A percentile compares a stretch with the other conserved stretches of the same genome.
phyloP scores from a whole-genome alignment of 1,140 invertebrate species.

The Drosophila takahashii region DNA sequence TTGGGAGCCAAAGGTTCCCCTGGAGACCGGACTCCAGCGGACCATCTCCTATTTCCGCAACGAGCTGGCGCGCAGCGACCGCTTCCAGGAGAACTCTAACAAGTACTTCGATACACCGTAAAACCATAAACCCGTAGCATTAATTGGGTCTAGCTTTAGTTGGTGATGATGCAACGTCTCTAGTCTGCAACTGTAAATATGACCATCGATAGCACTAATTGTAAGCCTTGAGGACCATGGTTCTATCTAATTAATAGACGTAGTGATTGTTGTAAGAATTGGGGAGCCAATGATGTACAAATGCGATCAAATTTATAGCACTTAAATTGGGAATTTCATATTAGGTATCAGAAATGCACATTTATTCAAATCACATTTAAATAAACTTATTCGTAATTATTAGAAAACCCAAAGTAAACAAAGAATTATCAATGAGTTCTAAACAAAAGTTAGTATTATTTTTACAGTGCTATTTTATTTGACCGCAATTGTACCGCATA shows the following conservation, averaged over 20 bases:
- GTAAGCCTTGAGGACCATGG: slow-evolving; percentile 33
- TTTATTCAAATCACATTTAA: slow-evolving; percentile 1
- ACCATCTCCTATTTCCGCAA: slow-evolving; percentile 97
- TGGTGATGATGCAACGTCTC: slow-evolving; percentile 62
- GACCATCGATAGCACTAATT: slow-evolving; percentile 77
- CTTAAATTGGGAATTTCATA: neutral
- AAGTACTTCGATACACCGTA: slow-evolving; percentile 78
- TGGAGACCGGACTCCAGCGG: slow-evolving; percentile 93
- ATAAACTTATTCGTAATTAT: neutral
- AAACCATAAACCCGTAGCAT: slow-evolving; percentile 22
- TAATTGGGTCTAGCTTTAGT: slow-evolving; percentile 37
- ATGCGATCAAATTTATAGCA: slow-evolving; percentile 16
- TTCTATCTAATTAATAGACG: slow-evolving; percentile 4
- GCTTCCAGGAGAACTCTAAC: slow-evolving; percentile 75
- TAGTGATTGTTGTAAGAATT: neutral
- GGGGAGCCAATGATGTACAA: slow-evolving; percentile 11
- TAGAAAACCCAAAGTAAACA: neutral
- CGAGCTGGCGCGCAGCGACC: slow-evolving; percentile 89
- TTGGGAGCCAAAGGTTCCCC: slow-evolving; percentile 96
- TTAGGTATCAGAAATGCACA: neutral
- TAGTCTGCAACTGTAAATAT: slow-evolving; percentile 81
- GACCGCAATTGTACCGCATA: slow-evolving; percentile 21
- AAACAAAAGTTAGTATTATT: neutral
- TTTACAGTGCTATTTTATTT: slow-evolving; percentile 11
- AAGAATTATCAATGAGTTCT: neutral